Percentiles rank a stretch among this genome's conserved stretches.
These are phyloP conservation scores for Thermophis baileyi DNA, from an alignment of 2,113 vertebrate species.

Conservation along the genomic window DNA sequence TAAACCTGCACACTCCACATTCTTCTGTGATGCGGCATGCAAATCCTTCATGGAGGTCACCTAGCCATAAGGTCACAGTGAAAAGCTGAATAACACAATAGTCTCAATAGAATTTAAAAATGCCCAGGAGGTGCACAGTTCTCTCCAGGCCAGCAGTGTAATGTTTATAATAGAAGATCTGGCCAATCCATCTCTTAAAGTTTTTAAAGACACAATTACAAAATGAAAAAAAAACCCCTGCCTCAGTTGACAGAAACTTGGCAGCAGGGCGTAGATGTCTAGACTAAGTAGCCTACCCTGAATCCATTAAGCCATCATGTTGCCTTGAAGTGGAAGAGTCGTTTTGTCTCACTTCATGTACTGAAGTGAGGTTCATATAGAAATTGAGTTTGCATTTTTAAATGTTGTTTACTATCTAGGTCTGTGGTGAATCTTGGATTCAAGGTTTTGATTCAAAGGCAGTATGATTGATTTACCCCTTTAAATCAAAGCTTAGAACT, in stretches of 20 bases:
- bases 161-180: not conserved
- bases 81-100: not conserved
- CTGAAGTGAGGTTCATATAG: not conserved
- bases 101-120: slow-evolving; percentile 42
- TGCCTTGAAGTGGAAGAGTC: not conserved
- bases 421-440: not conserved
- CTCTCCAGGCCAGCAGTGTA: not conserved
- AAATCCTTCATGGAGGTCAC: slow-evolving; percentile 17
- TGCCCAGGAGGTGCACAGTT: slow-evolving; percentile 21
- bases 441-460: not conserved
- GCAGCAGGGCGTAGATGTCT: not conserved
- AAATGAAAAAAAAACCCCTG: not conserved
- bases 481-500: not conserved
- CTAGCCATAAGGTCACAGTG: slow-evolving; percentile 12
- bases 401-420: not conserved
- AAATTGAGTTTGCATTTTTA: not conserved
- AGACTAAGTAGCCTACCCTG: not conserved
- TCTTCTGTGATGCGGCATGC: slow-evolving; percentile 22
- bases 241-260: not conserved
- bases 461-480: not conserved
- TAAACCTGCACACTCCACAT: slow-evolving; percentile 47
- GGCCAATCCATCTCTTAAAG: not conserved
- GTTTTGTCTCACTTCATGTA: not conserved
- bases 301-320: not conserved
- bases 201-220: not conserved